Base-by-base conservation (phyloP, 2,888 invertebrate genomes). In the Beris chalybata region DNA sequence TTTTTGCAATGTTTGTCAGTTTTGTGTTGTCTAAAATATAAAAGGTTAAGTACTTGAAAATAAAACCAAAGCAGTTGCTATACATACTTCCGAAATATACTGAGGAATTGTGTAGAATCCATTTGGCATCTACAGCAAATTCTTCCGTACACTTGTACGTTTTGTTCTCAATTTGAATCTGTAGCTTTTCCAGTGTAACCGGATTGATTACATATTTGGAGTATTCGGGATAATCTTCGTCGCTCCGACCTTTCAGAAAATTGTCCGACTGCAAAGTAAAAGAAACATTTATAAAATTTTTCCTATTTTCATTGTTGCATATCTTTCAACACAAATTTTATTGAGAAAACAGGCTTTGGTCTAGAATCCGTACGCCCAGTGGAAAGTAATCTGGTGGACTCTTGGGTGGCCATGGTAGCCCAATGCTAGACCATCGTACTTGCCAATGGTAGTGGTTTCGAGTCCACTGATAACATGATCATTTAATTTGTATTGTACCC, bases 101-200 rank as follows among this genome's bases (percentile, higher is more conserved):
- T 68, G 92, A 89, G 75, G 93, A 92, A 80, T 97, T 96, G 79
- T 97, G 97, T 61, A 93, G 84, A 75, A 97, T 91, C 96, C 96
- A 97, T 78, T 93, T 93, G 7, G 90, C 88, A 79, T 97, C 97
- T 1, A 92, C 89, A 65, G 92, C 83, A 80, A 97, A 95, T 3
- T 93, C 92, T 74, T 94, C 93, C 0, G 94, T 91, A 76, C 91
- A 93, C 12, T 91, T 91, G 80, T 95, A 97, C 30, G 85, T 76
- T 61, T 89, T 89, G 58, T 86, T 84, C 63, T 84, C 83, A 57
- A 96, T 90, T 78, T 94, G 93, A 65, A 86, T 83, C 75, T 90
- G 89, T 74, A 97, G 83, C 12, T 86, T 84, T 13, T 85, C 82
- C 50, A 97, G 83, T 76, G 93, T 92, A 88, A 97, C 94, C 0